Percentiles rank a stretch among this genome's conserved stretches.
Conservation (phyloP, 1,140 invertebrate genomes). For the Diorhabda carinulata region DNA sequence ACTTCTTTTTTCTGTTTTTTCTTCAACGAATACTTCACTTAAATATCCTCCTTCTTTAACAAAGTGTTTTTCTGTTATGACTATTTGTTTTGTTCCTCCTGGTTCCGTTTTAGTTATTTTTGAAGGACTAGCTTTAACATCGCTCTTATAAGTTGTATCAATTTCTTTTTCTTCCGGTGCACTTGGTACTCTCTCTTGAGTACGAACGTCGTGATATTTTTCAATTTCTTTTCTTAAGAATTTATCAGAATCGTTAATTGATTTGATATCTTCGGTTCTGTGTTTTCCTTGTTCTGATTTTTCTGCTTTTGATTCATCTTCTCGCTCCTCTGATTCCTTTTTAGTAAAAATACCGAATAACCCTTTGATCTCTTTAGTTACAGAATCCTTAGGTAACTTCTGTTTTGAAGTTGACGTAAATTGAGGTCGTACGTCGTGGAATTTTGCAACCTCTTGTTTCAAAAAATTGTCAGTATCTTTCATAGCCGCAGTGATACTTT, state of each 20-base stretch:
- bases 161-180: not conserved
- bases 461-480: not conserved
- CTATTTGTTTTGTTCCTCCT: not conserved
- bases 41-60: slow-evolving; percentile 14
- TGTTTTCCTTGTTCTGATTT: not conserved
- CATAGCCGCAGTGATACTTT: not conserved
- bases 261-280: slow-evolving; percentile 7
- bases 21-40: slow-evolving; percentile 5
- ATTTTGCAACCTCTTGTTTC: not conserved
- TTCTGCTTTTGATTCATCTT: not conserved
- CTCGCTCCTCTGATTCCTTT: not conserved
- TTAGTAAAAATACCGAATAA: not conserved
- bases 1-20: not conserved
- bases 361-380: not conserved
- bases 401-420: not conserved
- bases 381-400: not conserved
- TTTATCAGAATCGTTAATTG: slow-evolving; percentile 14
- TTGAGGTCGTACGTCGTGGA: not conserved
- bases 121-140: slow-evolving; percentile 6
- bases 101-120: slow-evolving; percentile 4
- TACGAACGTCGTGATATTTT: slow-evolving; percentile 28
- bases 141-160: not conserved
- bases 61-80: slow-evolving; percentile 11
- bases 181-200: slow-evolving; percentile 5
- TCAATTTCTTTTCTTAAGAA: slow-evolving; percentile 29